Evolutionary conservation across 37 sponge, comb jelly and placozoan genomes (phyloP), one percentile per base, ranked within the genome.

Genomic region (Beroe forskalii): DNA sequence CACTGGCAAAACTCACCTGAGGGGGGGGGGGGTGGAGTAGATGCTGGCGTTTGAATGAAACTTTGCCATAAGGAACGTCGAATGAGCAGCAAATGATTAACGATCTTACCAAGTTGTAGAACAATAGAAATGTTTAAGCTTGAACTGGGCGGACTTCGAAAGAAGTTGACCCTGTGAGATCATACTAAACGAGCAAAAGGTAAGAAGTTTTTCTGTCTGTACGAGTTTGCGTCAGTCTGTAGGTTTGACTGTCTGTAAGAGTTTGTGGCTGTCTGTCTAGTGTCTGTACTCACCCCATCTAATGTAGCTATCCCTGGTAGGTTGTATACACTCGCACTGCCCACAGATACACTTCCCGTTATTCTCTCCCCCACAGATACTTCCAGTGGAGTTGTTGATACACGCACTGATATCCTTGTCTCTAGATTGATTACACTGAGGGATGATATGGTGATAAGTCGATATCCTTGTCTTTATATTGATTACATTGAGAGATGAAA

Each of bases 311-410:
- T 80, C 55, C 48, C 86, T 41, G 44, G n/a, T 80, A 6, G 86
- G 86, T 43, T 80, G 86, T 25, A 80, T 80, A 80, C 86, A 80
- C 86, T 80, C 86, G 86, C 86, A 80, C 86, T 80, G 86, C 28
- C 86, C 86, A 27, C 86, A 80, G 27, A 80, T 80, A 80, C 86
- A 80, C 86, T 80, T 80, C 4, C 86, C 86, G 55, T 80, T 80
- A 30, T 80, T 80, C 17, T 80, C 86, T 1, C 86, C 86, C 25
- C 55, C n/a, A 43, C 86, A 80, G 2, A 80, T 80, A 25, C 1
- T n/a, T 25, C 86, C 86, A 2, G 44, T 42, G 28, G 8, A 12
- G 8, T 32, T 4, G 55, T 80, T 43, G 48, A 80, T 80, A 80
- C 86, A 80, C 28, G 23, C 30, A 4, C 3, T 25, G 2, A 35